A percentile compares a stretch with the other conserved stretches of the same genome.
Evolutionary conservation across 2,113 vertebrate species (phyloP).

Genomic region (Coreoperca whiteheadi): DNA sequence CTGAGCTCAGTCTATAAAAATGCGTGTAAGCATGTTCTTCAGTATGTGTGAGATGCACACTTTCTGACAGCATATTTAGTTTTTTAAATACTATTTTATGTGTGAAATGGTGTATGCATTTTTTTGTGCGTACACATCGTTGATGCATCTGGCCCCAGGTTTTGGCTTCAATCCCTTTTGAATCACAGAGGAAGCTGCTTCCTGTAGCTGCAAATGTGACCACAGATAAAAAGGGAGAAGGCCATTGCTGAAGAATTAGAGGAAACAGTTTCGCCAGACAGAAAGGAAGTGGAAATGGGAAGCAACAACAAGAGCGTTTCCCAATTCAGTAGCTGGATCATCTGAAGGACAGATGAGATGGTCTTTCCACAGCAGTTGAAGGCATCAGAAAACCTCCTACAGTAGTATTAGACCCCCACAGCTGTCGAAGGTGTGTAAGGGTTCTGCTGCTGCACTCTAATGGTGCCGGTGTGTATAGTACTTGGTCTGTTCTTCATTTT

Average conservation of each 20-base stretch:
- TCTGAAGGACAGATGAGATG: not conserved
- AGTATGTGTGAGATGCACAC: too few species aligned
- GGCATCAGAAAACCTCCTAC: not conserved
- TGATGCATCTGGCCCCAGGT: not conserved
- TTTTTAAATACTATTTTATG: not conserved
- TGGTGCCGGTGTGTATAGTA: not conserved
- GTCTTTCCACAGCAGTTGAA: not conserved
- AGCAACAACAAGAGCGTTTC: not conserved
- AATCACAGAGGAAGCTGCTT: not conserved
- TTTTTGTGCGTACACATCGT: not conserved
- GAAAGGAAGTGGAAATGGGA: not conserved
- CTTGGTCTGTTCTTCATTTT: not conserved
- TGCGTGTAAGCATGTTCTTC: not conserved
- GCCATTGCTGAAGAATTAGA: not conserved
- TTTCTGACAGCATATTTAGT: not conserved
- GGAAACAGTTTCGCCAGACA: not conserved
- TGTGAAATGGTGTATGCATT: not conserved
- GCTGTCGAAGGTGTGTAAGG: not conserved
- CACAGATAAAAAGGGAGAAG: not conserved
- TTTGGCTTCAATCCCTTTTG: not conserved
- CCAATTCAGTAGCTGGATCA: not conserved
- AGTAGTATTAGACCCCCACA: not conserved
- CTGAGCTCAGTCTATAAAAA: not conserved
- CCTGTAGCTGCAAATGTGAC: not conserved
- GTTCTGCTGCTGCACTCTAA: slow-evolving; percentile 12